These are phyloP conservation scores for Trichomalopsis sarcophagae DNA, from an alignment of 1,140 invertebrate species.

Conservation along the genomic window DNA sequence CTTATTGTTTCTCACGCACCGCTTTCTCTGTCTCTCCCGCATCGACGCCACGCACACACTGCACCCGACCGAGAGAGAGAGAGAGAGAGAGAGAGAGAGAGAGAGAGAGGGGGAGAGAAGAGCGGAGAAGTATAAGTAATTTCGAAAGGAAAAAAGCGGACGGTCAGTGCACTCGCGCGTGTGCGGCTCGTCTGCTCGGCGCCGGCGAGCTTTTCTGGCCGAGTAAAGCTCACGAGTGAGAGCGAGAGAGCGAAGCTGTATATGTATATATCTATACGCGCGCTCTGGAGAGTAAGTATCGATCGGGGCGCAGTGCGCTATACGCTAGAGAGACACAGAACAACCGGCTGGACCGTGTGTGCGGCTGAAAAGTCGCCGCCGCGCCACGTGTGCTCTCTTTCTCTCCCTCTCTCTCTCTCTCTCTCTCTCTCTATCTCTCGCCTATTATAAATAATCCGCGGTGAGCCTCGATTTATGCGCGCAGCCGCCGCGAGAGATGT, in stretches of 20 bases:
- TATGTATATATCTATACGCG: not conserved
- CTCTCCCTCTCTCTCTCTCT: not conserved
- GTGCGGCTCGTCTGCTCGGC: slow-evolving; percentile 33
- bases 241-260: not conserved
- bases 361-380: slow-evolving; percentile 24
- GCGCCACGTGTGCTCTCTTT: not conserved
- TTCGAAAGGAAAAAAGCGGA: slow-evolving; percentile 40
- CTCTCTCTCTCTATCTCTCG: not conserved
- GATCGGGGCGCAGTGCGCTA: slow-evolving; percentile 25
- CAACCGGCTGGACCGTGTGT: slow-evolving; percentile 2
- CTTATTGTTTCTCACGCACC: not conserved
- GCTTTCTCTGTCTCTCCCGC: too few relatives aligned
- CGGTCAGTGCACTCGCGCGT: slow-evolving; percentile 49
- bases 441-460: not conserved
- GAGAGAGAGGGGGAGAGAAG: not conserved
- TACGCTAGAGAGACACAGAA: not conserved
- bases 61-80: not conserved
- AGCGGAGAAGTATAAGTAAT: slow-evolving; percentile 22
- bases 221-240: not conserved
- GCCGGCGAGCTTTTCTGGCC: slow-evolving; percentile 42
- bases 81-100: not conserved
- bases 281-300: slow-evolving; percentile 1
- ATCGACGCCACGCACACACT: too few relatives aligned
- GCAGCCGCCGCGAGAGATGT: not conserved
- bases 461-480: not conserved